A percentile compares a stretch with the other conserved stretches of the same genome.
Evolutionary conservation across 2,888 invertebrate species (phyloP).

Genomic region (Formica aserva): DNA sequence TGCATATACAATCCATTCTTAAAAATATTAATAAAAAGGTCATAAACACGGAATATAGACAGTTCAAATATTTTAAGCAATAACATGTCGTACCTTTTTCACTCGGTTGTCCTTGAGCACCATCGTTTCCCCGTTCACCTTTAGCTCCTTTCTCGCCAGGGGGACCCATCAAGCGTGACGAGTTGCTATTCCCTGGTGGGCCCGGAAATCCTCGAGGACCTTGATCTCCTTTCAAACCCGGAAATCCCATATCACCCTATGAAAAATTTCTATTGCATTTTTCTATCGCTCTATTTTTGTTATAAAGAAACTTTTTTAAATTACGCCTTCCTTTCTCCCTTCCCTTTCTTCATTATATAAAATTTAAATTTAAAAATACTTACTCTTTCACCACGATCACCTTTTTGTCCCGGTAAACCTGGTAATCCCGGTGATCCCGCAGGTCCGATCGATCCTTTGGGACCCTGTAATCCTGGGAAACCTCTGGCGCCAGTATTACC

Average conservation of each 20-base stretch:
- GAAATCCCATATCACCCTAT: conserved; percentile 80
- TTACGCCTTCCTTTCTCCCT: background rate
- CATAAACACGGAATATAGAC: background rate
- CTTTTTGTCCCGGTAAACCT: conserved; percentile 82
- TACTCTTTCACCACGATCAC: conserved; percentile 77
- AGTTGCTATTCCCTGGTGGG: conserved; percentile 68
- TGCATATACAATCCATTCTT: background rate
- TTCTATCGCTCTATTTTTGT: background rate
- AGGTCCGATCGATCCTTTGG: conserved; percentile 85
- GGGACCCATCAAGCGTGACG: conserved; percentile 45
- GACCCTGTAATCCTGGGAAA: conserved; percentile 85
- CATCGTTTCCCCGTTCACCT: conserved; percentile 76
- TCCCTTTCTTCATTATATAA: background rate
- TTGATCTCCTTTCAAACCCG: conserved; percentile 80
- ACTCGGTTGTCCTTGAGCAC: conserved; percentile 63
- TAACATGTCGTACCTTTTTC: conserved; percentile 61
- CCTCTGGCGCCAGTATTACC: conserved; percentile 86
- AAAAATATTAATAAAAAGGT: conserved; percentile 5
- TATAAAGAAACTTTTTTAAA: background rate
- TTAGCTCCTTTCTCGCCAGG: conserved; percentile 77
- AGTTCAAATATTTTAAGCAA: conserved; percentile 1
- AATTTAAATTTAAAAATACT: conserved; percentile 10
- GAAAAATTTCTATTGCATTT: background rate
- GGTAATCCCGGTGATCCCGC: conserved; percentile 85
- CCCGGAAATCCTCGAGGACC: conserved; percentile 77